Evolutionary conservation across 2,797 vertebrate species (phyloP).

Genomic region (Trichosurus vulpecula): DNA sequence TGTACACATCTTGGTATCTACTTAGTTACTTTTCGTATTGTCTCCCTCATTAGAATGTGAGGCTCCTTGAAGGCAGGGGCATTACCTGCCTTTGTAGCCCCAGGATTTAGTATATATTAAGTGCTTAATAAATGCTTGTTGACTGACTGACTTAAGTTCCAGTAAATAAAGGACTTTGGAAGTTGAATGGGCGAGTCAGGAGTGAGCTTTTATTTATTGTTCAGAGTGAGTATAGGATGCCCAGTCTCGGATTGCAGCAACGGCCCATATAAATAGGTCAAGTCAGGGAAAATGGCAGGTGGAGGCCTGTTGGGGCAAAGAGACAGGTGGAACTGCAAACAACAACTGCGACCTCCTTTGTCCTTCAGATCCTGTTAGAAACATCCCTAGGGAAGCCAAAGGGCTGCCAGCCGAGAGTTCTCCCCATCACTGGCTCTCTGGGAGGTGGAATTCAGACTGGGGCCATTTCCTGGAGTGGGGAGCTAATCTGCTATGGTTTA

Average conservation of each 20-base stretch:
- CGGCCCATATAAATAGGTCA: background rate
- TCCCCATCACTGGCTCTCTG: constrained; percentile 41
- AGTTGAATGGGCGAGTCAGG: background rate
- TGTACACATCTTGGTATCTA: background rate
- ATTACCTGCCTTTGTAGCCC: background rate
- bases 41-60: background rate
- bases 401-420: background rate
- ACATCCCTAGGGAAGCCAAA: background rate
- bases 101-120: background rate
- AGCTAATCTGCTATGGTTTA: background rate
- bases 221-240: background rate
- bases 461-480: constrained; percentile 13
- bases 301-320: background rate
- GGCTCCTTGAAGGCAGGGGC: background rate
- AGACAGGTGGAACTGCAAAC: background rate
- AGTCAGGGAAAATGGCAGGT: background rate
- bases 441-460: constrained; percentile 44
- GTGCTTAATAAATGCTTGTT: background rate
- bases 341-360: background rate
- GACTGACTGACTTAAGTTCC: background rate
- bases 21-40: background rate
- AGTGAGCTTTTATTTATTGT: background rate
- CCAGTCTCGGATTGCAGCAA: background rate
- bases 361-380: background rate
- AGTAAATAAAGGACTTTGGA: background rate